These are phyloP conservation scores for Bugulina stolonifera DNA, from an alignment of 2,888 invertebrate genomes.

Conservation along the genomic window DNA sequence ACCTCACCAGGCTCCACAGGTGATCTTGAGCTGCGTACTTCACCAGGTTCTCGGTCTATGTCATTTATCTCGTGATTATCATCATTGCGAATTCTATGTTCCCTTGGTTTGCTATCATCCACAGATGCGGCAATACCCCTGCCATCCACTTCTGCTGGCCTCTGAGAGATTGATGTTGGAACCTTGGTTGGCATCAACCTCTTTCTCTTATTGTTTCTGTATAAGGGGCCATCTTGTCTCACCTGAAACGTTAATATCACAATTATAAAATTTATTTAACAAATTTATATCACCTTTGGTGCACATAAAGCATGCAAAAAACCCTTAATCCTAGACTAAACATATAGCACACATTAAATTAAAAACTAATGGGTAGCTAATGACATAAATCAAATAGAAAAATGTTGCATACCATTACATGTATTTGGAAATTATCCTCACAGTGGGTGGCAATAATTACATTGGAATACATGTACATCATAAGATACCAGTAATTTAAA, in stretches of 20 bases:
- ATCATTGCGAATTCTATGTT: background rate
- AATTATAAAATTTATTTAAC: too few relatives aligned
- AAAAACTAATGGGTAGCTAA: too few relatives aligned
- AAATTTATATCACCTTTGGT: too few relatives aligned
- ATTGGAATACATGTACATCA: too few relatives aligned
- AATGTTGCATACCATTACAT: too few relatives aligned
- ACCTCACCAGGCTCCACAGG: constrained; percentile 19
- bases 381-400: too few relatives aligned
- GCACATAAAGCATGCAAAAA: too few relatives aligned
- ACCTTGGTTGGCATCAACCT: constrained; percentile 24
- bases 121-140: background rate
- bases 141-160: background rate
- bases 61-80: background rate
- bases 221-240: constrained; percentile 9
- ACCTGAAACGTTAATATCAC: background rate
- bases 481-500: too few relatives aligned
- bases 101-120: background rate
- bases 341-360: too few relatives aligned
- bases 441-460: too few relatives aligned
- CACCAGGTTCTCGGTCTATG: background rate
- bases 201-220: constrained; percentile 22
- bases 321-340: too few relatives aligned
- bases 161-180: background rate
- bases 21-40: background rate
- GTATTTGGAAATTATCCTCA: too few relatives aligned